These are phyloP conservation scores for Pandemis heparana DNA, from an alignment of 2,888 invertebrate genomes.

Conservation along the genomic window DNA sequence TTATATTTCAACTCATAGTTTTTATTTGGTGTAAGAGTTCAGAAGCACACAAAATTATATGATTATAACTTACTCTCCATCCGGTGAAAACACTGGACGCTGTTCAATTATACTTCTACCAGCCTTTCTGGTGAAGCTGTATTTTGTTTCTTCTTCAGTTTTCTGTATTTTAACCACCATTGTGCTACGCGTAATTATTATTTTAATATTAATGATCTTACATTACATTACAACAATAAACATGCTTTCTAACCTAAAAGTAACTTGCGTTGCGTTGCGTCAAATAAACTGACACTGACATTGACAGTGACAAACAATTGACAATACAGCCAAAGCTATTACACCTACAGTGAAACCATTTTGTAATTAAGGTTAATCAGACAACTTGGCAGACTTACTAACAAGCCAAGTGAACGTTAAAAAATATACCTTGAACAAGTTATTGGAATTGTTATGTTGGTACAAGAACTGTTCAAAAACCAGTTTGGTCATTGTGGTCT, in stretches of 20 bases:
- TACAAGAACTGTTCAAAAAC: slow-evolving; percentile 16
- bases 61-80: slow-evolving; percentile 73
- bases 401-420: neutral
- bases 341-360: neutral
- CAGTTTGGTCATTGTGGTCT: neutral
- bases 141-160: slow-evolving; percentile 55
- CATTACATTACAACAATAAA: slow-evolving; percentile 17
- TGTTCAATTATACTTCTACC: slow-evolving; percentile 80
- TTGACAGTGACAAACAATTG: neutral
- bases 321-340: neutral
- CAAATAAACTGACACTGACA: slow-evolving; percentile 18
- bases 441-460: slow-evolving; percentile 10
- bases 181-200: slow-evolving; percentile 47
- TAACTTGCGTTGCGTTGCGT: slow-evolving; percentile 10
- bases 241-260: slow-evolving; percentile 67
- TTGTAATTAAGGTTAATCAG: neutral
- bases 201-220: neutral
- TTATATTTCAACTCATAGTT: neutral
- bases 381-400: neutral
- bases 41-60: neutral
- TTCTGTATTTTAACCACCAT: slow-evolving; percentile 67
- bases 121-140: slow-evolving; percentile 74
- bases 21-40: too few relatives aligned
- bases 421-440: neutral
- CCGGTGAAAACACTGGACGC: slow-evolving; percentile 77